Base-by-base conservation (phyloP, 1,140 invertebrate species). In the Drosophila ogumai region DNA sequence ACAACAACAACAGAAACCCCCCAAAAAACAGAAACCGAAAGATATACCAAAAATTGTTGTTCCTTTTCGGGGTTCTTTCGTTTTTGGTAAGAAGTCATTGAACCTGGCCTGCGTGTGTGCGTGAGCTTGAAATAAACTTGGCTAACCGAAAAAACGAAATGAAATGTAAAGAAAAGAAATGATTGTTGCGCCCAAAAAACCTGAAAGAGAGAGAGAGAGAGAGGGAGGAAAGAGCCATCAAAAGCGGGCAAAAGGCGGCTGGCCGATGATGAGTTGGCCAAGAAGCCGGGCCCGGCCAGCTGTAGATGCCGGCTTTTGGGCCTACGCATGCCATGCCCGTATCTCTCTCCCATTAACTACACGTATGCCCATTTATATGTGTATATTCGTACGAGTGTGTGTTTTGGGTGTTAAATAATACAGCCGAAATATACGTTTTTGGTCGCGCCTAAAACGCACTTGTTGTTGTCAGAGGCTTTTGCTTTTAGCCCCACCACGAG, bases 121-220 rank as follows among this genome's bases (percentile, higher is more conserved):
- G 81, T 86, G 78, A 88, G 85, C 84, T 87, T 88, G 60, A 77
- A 80, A 74, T 76, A 80, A 88, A 87, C 84, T 87, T 88, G 84
- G 85, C 77, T 84, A 64, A 79, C 75, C 66, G 69, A 78, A 78
- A 63, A 77, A 69, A 77, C 64, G 57, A 79, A 82, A 79, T 69
- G 66, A 79, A 79, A 79, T 79, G 76, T 73, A 73, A 82, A 58
- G 80, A 75, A 86, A 87, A 74, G 86, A 90, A 88, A 81, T 88
- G 85, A 88, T 81, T 81, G 76, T 88, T 84, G 80, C 56, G 58
- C 74, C 78, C 82, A 59, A 79, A 78, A 75, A 68, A 47, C 7
- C 19, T 8, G 52, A 47, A 36, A 44, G 61, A 38, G 55, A 60
- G 69, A 40, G 12, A 25, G 36, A 58, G 50, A 41, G 41, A 60